Evolutionary conservation across 2,797 vertebrate species (phyloP), one percentile per base, ranked within the genome.

Genomic region (Enteromius viviparus): DNA sequence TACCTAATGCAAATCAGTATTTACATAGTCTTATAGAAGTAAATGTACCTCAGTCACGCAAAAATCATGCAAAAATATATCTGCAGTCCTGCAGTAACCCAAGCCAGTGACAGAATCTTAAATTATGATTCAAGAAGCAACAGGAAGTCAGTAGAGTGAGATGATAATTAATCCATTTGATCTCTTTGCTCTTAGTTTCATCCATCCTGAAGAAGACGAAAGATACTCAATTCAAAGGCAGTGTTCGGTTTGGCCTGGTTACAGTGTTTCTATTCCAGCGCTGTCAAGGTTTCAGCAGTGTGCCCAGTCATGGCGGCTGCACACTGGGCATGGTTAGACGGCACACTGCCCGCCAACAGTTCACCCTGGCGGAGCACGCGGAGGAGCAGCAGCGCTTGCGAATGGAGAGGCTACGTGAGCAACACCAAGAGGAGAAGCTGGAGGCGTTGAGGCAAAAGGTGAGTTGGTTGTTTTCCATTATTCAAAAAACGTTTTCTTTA

Each of bases 231-330:
- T 93, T 53, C n/a, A 83, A 94, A 21, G 93, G 95, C 88, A 96
- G 93, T 0, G 96, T 99, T 71, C 93, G 95, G 78, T 99, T 99
- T 26, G 94, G 97, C 90, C 95, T 95, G 90, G 96, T 99, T 91
- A 97, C 95, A 0, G 98, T 99, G 87, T 99, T 96, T 93, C 97
- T 97, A 94, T 99, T 99, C 91, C 96, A 95, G 0, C 96, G 97
- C 86, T 99, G 98, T 92, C 98, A 99, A 91, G 98, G 98, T 65
- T 99, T 99, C 94, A 98, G 96, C 74, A 97, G 97, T 0, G 97
- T 99, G 90, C 97, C 98, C 62, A 98, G 98, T 90, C 94, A 96
- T 0, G 98, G 98, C 0, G 98, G 98, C 84, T 99, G 97, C 82
- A 97, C 97, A 12, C 92, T 99, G 84, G 97, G 98, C 34, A 99